A percentile compares a stretch with the other conserved stretches of the same genome.
phyloP scores from a whole-genome alignment of 2,113 vertebrate species.

The Stigmatopora nigra region DNA sequence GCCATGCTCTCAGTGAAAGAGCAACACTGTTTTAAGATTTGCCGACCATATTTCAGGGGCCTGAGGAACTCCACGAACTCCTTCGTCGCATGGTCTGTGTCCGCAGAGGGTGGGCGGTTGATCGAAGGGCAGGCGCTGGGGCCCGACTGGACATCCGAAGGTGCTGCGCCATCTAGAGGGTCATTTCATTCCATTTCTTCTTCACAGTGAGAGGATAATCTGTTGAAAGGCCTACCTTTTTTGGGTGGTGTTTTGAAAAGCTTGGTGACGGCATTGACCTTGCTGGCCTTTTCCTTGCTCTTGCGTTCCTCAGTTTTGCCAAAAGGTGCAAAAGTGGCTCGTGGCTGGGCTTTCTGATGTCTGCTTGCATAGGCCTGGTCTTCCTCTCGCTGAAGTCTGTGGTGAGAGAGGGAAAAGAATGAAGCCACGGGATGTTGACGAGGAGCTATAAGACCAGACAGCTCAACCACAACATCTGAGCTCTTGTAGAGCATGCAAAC shows the following conservation, averaged over 20 bases:
- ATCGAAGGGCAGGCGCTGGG: conserved; percentile 76
- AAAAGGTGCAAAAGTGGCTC: conserved; percentile 72
- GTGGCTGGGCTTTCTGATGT: conserved; percentile 74
- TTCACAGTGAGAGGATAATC: neutral
- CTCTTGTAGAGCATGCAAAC: neutral
- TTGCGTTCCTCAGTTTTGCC: conserved; percentile 92
- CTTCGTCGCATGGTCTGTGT: conserved; percentile 78
- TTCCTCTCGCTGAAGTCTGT: conserved; percentile 84
- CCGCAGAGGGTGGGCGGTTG: conserved; percentile 74
- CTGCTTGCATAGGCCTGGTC: conserved; percentile 85
- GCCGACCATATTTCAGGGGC: conserved; percentile 81
- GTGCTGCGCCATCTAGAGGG: conserved; percentile 63
- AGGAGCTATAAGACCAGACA: neutral
- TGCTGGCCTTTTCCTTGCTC: conserved; percentile 83
- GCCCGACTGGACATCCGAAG: conserved; percentile 70
- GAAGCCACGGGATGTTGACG: neutral
- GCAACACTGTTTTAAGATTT: conserved; percentile 90
- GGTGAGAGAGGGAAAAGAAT: neutral
- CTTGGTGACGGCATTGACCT: conserved; percentile 90
- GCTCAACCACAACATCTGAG: neutral
- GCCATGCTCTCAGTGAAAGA: conserved; percentile 81
- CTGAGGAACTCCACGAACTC: conserved; percentile 95
- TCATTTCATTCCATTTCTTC: neutral
- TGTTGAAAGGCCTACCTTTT: conserved; percentile 72
- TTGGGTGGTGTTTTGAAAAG: conserved; percentile 85